Evolutionary conservation across 2,113 vertebrate species (phyloP).

Genomic region (Phocoena sinus): DNA sequence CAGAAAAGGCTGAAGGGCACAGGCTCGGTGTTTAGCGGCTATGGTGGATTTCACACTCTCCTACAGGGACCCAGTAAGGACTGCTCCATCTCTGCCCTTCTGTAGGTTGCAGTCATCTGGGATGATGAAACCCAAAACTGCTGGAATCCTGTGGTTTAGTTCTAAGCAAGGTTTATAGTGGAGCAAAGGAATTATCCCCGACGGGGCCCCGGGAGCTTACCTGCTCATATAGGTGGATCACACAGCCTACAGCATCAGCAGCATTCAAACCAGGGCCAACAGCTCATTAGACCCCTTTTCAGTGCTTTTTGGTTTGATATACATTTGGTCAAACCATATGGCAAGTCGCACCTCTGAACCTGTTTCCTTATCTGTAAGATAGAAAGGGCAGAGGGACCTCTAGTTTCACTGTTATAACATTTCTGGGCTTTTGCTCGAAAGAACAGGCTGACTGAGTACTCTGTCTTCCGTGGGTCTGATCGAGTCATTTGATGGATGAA

Average conservation of each 20-base stretch:
- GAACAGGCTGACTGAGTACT: background rate
- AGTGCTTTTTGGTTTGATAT: background rate
- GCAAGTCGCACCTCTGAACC: background rate
- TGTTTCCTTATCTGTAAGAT: background rate
- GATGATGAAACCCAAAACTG: background rate
- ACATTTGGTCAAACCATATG: background rate
- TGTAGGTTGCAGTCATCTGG: background rate
- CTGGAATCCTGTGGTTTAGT: background rate
- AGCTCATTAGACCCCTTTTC: background rate
- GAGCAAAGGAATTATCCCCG: background rate
- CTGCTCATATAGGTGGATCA: background rate
- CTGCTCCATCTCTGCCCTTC: background rate
- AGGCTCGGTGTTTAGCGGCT: background rate
- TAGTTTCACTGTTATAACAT: background rate
- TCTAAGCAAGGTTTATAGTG: background rate
- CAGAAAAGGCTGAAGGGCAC: background rate
- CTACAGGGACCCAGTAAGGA: background rate
- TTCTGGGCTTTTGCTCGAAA: background rate
- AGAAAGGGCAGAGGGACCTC: background rate
- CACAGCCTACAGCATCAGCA: background rate
- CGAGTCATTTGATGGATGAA: background rate
- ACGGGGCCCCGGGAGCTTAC: background rate
- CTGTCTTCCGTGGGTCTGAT: background rate
- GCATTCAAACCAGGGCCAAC: fast-evolving
- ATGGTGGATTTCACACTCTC: background rate